Conservation (phyloP, 2,888 invertebrate genomes). For the Pyrgus malvae region DNA sequence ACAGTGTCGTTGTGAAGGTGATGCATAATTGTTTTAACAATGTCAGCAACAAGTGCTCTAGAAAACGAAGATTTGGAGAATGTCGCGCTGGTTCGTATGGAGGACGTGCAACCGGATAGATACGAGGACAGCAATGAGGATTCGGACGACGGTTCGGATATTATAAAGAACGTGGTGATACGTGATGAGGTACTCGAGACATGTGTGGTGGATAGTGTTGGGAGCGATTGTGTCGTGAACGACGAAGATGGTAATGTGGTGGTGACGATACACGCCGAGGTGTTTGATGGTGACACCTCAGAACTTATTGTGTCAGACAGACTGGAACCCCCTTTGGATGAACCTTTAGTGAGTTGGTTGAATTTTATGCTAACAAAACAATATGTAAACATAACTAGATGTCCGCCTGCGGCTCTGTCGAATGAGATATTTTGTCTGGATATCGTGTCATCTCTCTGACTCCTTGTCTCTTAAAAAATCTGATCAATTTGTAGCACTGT, state of each 20-base stretch:
- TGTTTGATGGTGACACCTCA: slow-evolving; percentile 39
- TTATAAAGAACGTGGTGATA: slow-evolving; percentile 33
- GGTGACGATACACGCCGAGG: slow-evolving; percentile 57
- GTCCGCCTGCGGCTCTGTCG: no score
- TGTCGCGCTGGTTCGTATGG: slow-evolving; percentile 68
- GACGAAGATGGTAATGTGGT: slow-evolving; percentile 64
- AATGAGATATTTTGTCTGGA: no score
- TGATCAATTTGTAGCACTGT: no score
- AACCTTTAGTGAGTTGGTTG: not conserved
- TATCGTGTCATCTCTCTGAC: no score
- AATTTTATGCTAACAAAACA: no score
- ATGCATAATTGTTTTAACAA: slow-evolving; percentile 35
- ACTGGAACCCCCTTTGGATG: not conserved
- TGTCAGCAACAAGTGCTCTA: slow-evolving; percentile 55
- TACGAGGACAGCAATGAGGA: slow-evolving; percentile 13
- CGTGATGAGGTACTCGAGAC: slow-evolving; percentile 41
- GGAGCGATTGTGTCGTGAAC: slow-evolving; percentile 33
- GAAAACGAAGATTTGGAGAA: slow-evolving; percentile 65
- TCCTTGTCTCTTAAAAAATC: no score
- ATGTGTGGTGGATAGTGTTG: slow-evolving; percentile 43
- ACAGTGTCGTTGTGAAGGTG: not conserved
- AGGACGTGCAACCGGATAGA: slow-evolving; percentile 64
- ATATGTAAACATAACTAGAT: no score
- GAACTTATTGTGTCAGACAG: slow-evolving; percentile 55
- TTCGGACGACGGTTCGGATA: not conserved